Evolutionary conservation across 2,888 invertebrate genomes (phyloP).

Genomic region (Ditylenchus weischeri): DNA sequence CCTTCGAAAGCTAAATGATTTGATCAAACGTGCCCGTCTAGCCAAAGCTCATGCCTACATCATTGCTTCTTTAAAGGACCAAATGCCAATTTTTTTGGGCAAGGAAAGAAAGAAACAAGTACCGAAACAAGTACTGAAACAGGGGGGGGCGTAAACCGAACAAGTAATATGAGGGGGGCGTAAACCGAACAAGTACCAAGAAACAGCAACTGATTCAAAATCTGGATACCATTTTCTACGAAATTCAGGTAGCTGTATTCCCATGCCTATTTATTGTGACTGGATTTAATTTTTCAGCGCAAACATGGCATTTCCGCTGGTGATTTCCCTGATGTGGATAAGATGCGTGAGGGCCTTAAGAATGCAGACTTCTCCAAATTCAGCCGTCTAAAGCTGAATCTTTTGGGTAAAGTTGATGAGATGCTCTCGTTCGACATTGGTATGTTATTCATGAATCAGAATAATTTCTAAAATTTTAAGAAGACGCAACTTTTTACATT

Average conservation of each 20-base stretch:
- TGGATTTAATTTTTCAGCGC: slow-evolving; percentile 59
- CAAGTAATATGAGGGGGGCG: no score
- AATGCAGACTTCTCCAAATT: slow-evolving; percentile 92
- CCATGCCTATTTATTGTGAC: not conserved
- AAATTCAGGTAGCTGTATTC: slow-evolving; percentile 41
- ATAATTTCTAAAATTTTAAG: no score
- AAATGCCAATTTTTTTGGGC: slow-evolving; percentile 94
- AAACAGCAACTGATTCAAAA: slow-evolving; percentile 87
- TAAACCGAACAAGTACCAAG: no score
- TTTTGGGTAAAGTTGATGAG: slow-evolving; percentile 79
- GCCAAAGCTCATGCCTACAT: slow-evolving; percentile 97
- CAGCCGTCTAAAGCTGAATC: slow-evolving; percentile 80
- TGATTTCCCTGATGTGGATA: slow-evolving; percentile 94
- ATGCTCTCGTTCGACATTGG: slow-evolving; percentile 96
- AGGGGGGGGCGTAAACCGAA: no score
- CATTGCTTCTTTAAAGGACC: slow-evolving; percentile 77
- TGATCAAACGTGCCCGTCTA: slow-evolving; percentile 90
- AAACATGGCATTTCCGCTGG: slow-evolving; percentile 94
- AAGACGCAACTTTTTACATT: no score
- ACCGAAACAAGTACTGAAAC: no score
- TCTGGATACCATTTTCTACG: slow-evolving; percentile 79
- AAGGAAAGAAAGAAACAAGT: slow-evolving; percentile 85
- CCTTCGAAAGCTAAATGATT: slow-evolving; percentile 89
- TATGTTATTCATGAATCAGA: slow-evolving; percentile 53
- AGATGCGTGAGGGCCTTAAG: slow-evolving; percentile 84